Base-by-base conservation (phyloP, 2,113 vertebrate species). In the Tauraco erythrolophus region DNA sequence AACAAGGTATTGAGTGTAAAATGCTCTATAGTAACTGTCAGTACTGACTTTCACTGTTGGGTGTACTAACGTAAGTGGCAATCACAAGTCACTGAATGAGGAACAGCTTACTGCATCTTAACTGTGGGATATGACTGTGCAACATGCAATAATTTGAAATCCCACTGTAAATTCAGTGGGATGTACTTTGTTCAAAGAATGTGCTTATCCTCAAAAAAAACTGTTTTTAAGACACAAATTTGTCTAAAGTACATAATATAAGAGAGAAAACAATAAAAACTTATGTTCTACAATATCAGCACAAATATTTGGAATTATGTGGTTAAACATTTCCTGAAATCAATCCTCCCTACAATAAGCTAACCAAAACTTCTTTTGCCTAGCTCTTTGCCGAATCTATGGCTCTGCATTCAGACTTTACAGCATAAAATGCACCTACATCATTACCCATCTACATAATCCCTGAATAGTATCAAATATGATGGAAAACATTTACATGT, bases 281-380 rank as follows among this genome's bases (percentile, higher is more conserved):
- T 51, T 74, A 33, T 8, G 68, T 83, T 82, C 61, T 70, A 45
- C 41, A 51, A 35, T 61, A 86, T 86, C 57, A 46, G 53, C 62
- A 83, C 0, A 1, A 75, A 27, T 87, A 85, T 51, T 57, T 92
- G 48, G 45, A 95, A 92, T 14, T 71, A 43, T 19, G 43, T 31
- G 43, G 51, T 79, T 93, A 78, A 83, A 81, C 61, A 71, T 30
- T 85, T 93, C 61, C 70, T 85, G 69, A 82, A 92, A 86, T 24
- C 77, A 58, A 77, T 72, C 62, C 35, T 86, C 62, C 71, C 41
- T n/a, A 72, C 84, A 80, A 61, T 8, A 6, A 30, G 15, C 39
- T 62, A 74, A 87, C 28, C 46, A 68, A 64, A 89, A 75, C 16
- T 45, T 45, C 11, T 65, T 71, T 64, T 72, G 45, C 50, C 37